Conservation (phyloP, 2,888 invertebrate genomes). For the Pterobdella sp. region DNA sequence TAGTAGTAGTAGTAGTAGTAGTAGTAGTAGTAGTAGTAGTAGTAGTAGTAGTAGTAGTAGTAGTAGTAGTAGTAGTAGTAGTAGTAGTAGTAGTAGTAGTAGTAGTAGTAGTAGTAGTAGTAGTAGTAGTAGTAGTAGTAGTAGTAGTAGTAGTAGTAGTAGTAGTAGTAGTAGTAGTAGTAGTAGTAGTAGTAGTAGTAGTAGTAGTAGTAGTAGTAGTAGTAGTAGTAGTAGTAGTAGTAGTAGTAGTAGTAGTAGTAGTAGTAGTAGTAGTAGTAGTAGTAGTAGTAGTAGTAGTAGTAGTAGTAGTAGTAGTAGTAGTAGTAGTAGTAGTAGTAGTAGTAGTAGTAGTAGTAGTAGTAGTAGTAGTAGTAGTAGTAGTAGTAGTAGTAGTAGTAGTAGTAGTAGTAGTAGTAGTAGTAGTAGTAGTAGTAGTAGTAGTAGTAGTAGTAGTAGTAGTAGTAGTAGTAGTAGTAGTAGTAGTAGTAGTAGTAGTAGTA, state of each 20-base stretch:
- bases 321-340: constrained; percentile 25
- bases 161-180: constrained; percentile 22
- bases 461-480: background rate
- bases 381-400: background rate
- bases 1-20: constrained; percentile 11
- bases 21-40: constrained; percentile 32
- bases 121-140: constrained; percentile 25
- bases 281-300: constrained; percentile 25
- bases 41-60: constrained; percentile 31
- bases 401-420: background rate
- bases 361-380: background rate
- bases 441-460: background rate
- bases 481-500: background rate
- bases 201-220: constrained; percentile 12
- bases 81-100: constrained; percentile 27
- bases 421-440: background rate
- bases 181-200: background rate
- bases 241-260: constrained; percentile 25
- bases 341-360: constrained; percentile 17
- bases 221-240: constrained; percentile 25
- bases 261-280: constrained; percentile 25
- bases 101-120: constrained; percentile 25
- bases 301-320: constrained; percentile 24
- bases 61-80: constrained; percentile 29
- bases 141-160: constrained; percentile 25